Evolutionary conservation across 1,140 invertebrate genomes (phyloP).

Genomic region (Sminthurinus signatus): DNA sequence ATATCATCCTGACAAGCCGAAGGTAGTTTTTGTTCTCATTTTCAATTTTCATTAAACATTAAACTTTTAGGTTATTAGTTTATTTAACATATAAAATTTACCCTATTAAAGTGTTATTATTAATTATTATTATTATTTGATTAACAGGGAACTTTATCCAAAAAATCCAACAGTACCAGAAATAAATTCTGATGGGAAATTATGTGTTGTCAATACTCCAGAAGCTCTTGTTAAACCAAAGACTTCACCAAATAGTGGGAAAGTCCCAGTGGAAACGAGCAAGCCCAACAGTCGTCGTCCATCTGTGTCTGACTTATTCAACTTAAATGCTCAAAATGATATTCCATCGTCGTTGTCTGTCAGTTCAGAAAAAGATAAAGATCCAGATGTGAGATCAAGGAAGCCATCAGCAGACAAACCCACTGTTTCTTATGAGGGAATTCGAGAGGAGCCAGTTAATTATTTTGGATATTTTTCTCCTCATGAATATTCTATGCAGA

Average conservation of each 20-base stretch:
- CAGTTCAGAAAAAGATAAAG: constrained; percentile 3
- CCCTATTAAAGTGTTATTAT: too few relatives aligned
- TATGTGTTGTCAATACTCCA: constrained; percentile 54
- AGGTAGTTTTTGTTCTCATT: constrained; percentile 46
- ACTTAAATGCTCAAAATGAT: background rate
- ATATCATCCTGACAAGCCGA: constrained; percentile 63
- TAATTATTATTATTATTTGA: too few relatives aligned
- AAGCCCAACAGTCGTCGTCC: constrained; percentile 7
- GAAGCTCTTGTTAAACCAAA: constrained; percentile 9
- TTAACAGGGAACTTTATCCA: constrained; percentile 59
- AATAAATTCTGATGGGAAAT: constrained; percentile 58
- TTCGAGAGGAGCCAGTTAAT: constrained; percentile 58
- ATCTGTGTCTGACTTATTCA: background rate
- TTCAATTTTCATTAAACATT: too few relatives aligned
- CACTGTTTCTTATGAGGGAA: too few relatives aligned
- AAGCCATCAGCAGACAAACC: too few relatives aligned
- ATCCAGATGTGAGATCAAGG: constrained; percentile 9
- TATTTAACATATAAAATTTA: too few relatives aligned
- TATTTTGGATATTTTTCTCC: constrained; percentile 69
- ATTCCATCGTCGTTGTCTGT: background rate
- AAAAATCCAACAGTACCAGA: constrained; percentile 50
- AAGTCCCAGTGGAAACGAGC: background rate
- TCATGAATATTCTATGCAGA: constrained; percentile 65
- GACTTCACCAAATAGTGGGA: background rate
- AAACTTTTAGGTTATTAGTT: too few relatives aligned